Conservation (phyloP, 2,888 invertebrate genomes). For the Caradrina clavipalpis region DNA sequence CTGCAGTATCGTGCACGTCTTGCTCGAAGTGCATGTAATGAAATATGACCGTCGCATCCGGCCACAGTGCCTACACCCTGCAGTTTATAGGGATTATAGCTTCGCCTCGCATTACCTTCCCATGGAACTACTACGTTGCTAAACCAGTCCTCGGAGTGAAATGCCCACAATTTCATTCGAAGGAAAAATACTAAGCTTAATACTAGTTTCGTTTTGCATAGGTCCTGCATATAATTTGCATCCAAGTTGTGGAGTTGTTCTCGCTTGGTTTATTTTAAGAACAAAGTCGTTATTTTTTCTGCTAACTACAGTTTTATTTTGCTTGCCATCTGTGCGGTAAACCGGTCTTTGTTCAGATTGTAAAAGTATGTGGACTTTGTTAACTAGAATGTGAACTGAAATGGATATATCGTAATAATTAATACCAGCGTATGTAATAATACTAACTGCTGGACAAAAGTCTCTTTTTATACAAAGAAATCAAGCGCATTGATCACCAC, state of each 20-base stretch:
- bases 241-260: constrained; percentile 38
- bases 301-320: constrained; percentile 31
- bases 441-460: no score
- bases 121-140: constrained; percentile 47
- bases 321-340: constrained; percentile 23
- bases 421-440: background rate
- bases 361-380: constrained; percentile 8
- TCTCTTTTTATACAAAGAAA: no score
- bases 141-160: constrained; percentile 56
- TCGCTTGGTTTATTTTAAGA: constrained; percentile 52
- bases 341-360: constrained; percentile 17
- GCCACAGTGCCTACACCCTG: constrained; percentile 52
- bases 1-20: constrained; percentile 57
- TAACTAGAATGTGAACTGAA: constrained; percentile 1
- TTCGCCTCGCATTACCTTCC: constrained; percentile 46
- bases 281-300: constrained; percentile 41
- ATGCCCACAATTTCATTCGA: constrained; percentile 33
- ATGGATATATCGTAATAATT: background rate
- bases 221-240: constrained; percentile 45
- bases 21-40: constrained; percentile 62
- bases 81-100: constrained; percentile 68
- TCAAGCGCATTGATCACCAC: no score
- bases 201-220: constrained; percentile 42
- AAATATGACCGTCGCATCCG: constrained; percentile 65
- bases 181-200: constrained; percentile 40